A percentile compares a stretch with the other conserved stretches of the same genome.
phyloP scores from a whole-genome alignment of 2,113 vertebrate species.

The Furnarius figulus region DNA sequence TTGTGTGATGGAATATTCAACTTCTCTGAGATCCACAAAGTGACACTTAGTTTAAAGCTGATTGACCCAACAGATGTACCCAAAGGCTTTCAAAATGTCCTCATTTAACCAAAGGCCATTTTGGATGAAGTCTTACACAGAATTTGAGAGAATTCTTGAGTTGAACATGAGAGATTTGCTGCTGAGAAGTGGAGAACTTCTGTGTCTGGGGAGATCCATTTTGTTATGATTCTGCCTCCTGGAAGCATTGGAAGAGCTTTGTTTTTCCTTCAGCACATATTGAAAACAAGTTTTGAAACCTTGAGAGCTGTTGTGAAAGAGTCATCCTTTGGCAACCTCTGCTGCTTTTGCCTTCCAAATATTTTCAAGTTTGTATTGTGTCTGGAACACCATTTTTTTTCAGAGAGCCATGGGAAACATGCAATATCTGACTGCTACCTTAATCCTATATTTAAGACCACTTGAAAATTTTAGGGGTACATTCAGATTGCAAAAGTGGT shows the following conservation, averaged over 20 bases:
- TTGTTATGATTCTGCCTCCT: not conserved
- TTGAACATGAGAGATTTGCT: not conserved
- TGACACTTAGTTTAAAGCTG: not conserved
- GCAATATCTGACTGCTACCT: not conserved
- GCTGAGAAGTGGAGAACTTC: not conserved
- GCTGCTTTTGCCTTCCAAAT: conserved; percentile 21
- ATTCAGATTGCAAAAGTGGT: not conserved
- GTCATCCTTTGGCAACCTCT: conserved; percentile 11
- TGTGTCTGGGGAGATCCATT: not conserved
- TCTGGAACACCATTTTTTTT: not conserved
- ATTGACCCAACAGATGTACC: not conserved
- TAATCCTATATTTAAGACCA: not conserved
- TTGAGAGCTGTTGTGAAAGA: conserved; percentile 34
- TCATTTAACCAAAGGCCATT: not conserved
- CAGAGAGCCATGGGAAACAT: not conserved
- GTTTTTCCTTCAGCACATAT: not conserved
- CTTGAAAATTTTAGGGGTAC: not conserved
- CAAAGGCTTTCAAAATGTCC: not conserved
- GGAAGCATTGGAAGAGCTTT: not conserved
- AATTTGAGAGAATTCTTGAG: not conserved
- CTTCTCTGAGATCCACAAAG: not conserved
- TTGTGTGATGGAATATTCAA: not conserved
- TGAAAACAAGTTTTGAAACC: conserved; percentile 52
- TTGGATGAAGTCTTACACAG: not conserved
- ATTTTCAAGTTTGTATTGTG: conserved; percentile 27